Evolutionary conservation across 2,888 invertebrate genomes (phyloP).

Genomic region (Lycophotia porphyrea): DNA sequence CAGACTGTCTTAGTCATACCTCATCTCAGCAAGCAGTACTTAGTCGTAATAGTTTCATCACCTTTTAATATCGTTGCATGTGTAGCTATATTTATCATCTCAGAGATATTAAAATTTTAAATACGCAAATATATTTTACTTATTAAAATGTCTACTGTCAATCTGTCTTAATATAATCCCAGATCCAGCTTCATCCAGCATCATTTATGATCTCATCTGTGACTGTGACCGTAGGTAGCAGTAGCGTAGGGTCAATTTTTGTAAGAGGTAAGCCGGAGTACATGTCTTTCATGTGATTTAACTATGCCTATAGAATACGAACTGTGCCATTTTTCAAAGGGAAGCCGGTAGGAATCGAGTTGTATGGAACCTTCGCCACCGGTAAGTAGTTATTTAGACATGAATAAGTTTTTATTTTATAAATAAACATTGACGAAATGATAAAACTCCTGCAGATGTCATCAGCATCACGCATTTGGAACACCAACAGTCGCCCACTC

Average conservation of each 20-base stretch:
- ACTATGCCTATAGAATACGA: too few species aligned
- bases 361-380: too few species aligned
- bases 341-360: too few species aligned
- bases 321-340: too few species aligned
- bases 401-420: not conserved
- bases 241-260: too few species aligned
- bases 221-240: constrained; percentile 10
- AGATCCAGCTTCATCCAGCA: constrained; percentile 1
- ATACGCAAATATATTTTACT: not conserved
- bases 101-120: constrained; percentile 18
- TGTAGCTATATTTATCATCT: constrained; percentile 9
- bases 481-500: constrained; percentile 30
- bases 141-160: constrained; percentile 11
- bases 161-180: too few species aligned
- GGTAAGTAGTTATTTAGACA: constrained; percentile 21
- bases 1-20: constrained; percentile 1
- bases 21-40: not conserved
- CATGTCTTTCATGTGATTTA: too few species aligned
- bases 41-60: constrained; percentile 15
- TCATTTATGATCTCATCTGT: constrained; percentile 21
- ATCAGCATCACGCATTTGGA: constrained; percentile 24
- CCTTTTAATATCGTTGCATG: constrained; percentile 1
- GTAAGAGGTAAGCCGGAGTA: too few species aligned
- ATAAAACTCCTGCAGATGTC: constrained; percentile 18
- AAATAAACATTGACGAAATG: constrained; percentile 31